Percentiles rank a stretch among this genome's conserved stretches.
phyloP scores from a whole-genome alignment of 2,113 vertebrate genomes.

The Podarcis raffonei region DNA sequence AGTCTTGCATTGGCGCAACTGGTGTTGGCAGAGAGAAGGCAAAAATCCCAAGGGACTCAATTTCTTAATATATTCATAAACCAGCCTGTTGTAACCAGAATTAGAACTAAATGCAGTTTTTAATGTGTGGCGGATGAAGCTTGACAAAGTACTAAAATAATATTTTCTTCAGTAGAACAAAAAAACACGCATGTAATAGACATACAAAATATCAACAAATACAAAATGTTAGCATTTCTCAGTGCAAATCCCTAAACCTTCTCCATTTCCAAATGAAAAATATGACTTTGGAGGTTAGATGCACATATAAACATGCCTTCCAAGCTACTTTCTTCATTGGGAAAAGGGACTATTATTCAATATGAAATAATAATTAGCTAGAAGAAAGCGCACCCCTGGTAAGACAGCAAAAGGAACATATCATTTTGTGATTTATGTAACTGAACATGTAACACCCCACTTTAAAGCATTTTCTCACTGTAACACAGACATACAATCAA shows the following conservation, averaged over 20 bases:
- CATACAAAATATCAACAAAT: slow-evolving; percentile 3
- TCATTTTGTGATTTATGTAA: slow-evolving; percentile 58
- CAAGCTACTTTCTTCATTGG: slow-evolving; percentile 37
- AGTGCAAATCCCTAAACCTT: slow-evolving; percentile 26
- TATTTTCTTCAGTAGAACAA: neutral
- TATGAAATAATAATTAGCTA: slow-evolving; percentile 51
- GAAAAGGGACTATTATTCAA: slow-evolving; percentile 61
- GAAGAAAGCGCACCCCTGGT: slow-evolving; percentile 52
- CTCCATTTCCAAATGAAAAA: slow-evolving; percentile 46
- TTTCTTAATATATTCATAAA: slow-evolving; percentile 4
- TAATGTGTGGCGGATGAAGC: neutral
- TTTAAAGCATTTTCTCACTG: neutral
- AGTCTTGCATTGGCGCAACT: slow-evolving; percentile 65
- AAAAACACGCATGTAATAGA: neutral
- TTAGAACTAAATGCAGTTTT: neutral
- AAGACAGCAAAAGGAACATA: slow-evolving; percentile 59
- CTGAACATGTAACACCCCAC: neutral
- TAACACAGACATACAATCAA: neutral
- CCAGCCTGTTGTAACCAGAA: neutral
- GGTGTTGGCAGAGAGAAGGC: slow-evolving; percentile 43
- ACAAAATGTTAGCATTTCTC: slow-evolving; percentile 38
- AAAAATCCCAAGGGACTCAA: neutral
- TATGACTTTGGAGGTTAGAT: slow-evolving; percentile 45
- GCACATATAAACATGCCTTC: slow-evolving; percentile 53
- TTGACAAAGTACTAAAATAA: neutral